Percentiles rank a stretch among this genome's conserved stretches.
phyloP scores from a whole-genome alignment of 2,797 vertebrate genomes.

The Alexandromys oeconomus region DNA sequence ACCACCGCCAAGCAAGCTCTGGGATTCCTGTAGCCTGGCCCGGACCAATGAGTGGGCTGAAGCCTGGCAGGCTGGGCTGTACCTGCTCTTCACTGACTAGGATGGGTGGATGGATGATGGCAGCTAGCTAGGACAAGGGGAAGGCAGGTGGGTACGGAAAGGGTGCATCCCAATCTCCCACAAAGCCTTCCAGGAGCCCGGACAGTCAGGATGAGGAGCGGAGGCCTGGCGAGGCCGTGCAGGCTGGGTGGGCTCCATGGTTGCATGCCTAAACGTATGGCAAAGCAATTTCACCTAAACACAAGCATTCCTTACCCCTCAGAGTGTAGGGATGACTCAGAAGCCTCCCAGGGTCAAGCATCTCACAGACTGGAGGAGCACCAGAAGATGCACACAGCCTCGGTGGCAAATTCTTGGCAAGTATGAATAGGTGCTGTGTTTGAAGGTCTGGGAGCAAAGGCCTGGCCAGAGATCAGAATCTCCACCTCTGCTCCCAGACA shows the following conservation, averaged over 20 bases:
- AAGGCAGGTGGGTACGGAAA: background rate
- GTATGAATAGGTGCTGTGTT: background rate
- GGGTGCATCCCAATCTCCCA: background rate
- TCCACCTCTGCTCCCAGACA: conserved; percentile 25
- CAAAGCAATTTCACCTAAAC: background rate
- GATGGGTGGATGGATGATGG: background rate
- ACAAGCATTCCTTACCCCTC: background rate
- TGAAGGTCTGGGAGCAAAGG: conserved; percentile 39
- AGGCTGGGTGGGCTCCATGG: background rate
- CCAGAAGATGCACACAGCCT: fast-evolving
- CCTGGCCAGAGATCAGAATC: conserved; percentile 42
- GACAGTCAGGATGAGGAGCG: background rate
- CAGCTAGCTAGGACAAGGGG: background rate
- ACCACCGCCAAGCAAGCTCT: background rate
- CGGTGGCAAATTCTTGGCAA: background rate
- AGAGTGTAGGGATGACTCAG: background rate
- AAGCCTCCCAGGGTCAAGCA: background rate
- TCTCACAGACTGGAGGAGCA: background rate
- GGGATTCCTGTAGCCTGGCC: background rate
- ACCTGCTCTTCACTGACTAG: background rate
- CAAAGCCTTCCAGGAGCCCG: background rate
- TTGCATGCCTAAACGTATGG: background rate
- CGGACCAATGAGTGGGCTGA: conserved; percentile 31
- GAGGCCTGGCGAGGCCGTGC: background rate
- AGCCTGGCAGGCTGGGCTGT: background rate